These are phyloP conservation scores for Meghimatium bilineatum DNA, from an alignment of 2,888 invertebrate species.

Conservation along the genomic window DNA sequence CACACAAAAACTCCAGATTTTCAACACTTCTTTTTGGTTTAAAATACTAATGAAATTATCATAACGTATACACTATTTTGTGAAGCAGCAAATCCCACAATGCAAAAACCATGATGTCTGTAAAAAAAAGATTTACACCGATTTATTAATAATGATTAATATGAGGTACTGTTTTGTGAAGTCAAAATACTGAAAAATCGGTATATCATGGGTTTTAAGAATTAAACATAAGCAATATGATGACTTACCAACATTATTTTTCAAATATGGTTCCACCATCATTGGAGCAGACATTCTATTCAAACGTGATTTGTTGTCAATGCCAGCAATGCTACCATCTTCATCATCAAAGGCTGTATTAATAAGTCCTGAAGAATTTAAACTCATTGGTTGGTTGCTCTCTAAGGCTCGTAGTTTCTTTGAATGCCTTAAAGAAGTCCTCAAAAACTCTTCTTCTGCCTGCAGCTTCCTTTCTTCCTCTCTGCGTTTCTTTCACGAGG, in stretches of 20 bases:
- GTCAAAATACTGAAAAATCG: too few species aligned
- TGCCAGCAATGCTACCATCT: conserved; percentile 60
- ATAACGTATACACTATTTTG: too few species aligned
- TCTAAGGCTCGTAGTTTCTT: conserved; percentile 89
- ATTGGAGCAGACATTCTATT: conserved; percentile 34
- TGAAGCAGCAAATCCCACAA: too few species aligned
- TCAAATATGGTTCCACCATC: conserved; percentile 60
- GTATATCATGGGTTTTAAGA: too few species aligned
- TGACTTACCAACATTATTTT: conserved; percentile 67
- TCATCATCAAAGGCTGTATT: conserved; percentile 73
- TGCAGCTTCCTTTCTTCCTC: conserved; percentile 92
- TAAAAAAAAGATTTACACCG: too few species aligned
- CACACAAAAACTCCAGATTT: too few species aligned
- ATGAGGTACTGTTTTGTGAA: too few species aligned
- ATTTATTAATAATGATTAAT: too few species aligned
- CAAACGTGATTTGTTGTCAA: conserved; percentile 35
- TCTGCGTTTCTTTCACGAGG: conserved; percentile 81
- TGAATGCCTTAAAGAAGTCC: conserved; percentile 91
- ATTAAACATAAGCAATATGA: neutral
- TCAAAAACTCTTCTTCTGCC: conserved; percentile 93
- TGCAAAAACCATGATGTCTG: too few species aligned
- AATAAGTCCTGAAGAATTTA: conserved; percentile 64
- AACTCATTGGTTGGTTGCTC: conserved; percentile 57
- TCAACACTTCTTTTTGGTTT: too few species aligned
- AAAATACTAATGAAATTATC: too few species aligned